Evolutionary conservation across 1,140 invertebrate species (phyloP).

Genomic region (Trichoplusia ni): DNA sequence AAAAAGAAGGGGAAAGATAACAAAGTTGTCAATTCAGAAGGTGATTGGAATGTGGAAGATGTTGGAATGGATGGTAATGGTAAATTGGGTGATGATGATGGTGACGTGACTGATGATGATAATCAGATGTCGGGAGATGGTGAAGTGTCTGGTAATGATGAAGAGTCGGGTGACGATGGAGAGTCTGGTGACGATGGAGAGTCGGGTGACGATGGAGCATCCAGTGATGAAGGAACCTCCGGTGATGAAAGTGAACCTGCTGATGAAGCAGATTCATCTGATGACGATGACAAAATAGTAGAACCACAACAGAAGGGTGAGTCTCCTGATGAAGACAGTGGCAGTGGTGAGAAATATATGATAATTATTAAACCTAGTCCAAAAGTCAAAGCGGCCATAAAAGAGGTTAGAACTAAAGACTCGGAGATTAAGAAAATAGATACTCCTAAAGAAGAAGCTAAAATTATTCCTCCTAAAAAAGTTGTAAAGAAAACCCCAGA

Average conservation of each 20-base stretch:
- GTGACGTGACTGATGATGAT: conserved; percentile 16
- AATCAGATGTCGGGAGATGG: conserved; percentile 28
- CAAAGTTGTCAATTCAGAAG: conserved; percentile 52
- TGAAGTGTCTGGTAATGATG: conserved; percentile 29
- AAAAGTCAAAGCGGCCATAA: conserved; percentile 7
- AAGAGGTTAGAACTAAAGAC: neutral
- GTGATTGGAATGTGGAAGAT: conserved; percentile 64
- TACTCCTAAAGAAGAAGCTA: conserved; percentile 17
- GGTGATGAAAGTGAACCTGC: neutral
- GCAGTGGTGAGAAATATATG: no score
- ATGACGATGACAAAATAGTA: neutral
- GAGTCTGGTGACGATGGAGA: conserved; percentile 7
- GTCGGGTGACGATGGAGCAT: neutral
- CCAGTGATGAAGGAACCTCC: neutral
- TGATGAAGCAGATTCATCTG: conserved; percentile 6
- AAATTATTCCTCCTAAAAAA: conserved; percentile 3
- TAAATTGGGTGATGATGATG: conserved; percentile 22
- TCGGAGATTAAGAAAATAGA: neutral
- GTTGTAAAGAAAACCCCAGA: conserved; percentile 29
- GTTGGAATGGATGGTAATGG: conserved; percentile 38
- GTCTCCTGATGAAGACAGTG: no score
- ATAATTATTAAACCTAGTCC: no score
- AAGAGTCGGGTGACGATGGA: conserved; percentile 17
- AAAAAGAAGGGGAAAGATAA: conserved; percentile 62
- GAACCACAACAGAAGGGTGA: no score